Percentiles rank a stretch among this genome's conserved stretches.
Conservation (phyloP, 2,113 vertebrate genomes). For the Xenus cinereus region DNA sequence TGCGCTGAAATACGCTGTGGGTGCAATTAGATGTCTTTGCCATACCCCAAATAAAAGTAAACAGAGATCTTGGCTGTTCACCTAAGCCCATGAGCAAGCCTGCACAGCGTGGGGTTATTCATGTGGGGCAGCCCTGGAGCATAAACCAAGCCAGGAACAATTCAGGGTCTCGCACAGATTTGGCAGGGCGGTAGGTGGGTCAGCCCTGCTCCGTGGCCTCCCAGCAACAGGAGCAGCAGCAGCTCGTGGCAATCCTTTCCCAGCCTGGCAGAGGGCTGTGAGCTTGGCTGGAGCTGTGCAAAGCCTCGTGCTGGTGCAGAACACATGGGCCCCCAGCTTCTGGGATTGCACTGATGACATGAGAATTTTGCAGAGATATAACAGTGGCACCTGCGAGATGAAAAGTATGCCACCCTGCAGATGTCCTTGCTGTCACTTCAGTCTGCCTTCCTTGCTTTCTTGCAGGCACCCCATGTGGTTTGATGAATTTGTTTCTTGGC, state of each 20-base stretch:
- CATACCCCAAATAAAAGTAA: background rate
- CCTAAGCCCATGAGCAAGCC: background rate
- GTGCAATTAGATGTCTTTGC: slow-evolving; percentile 12
- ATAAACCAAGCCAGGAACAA: background rate
- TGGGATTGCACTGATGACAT: rapidly evolving
- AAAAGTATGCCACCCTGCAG: background rate
- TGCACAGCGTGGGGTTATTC: background rate
- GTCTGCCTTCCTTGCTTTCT: background rate
- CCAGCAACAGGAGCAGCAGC: background rate
- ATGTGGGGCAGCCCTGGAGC: background rate
- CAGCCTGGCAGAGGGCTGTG: background rate
- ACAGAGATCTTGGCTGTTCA: background rate
- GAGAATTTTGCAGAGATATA: background rate
- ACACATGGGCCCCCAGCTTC: background rate
- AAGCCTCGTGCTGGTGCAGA: background rate
- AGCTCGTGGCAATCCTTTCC: background rate
- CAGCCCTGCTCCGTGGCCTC: background rate
- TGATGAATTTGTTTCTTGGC: background rate
- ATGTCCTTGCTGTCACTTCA: background rate
- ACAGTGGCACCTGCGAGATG: background rate
- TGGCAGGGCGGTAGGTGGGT: background rate
- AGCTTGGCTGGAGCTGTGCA: background rate
- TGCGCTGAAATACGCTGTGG: slow-evolving; percentile 11
- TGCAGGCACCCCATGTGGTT: background rate
- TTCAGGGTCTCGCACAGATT: background rate